A percentile compares a stretch with the other conserved stretches of the same genome.
Evolutionary conservation across 2,888 invertebrate genomes (phyloP).

Genomic region (Podabrus alpinus): DNA sequence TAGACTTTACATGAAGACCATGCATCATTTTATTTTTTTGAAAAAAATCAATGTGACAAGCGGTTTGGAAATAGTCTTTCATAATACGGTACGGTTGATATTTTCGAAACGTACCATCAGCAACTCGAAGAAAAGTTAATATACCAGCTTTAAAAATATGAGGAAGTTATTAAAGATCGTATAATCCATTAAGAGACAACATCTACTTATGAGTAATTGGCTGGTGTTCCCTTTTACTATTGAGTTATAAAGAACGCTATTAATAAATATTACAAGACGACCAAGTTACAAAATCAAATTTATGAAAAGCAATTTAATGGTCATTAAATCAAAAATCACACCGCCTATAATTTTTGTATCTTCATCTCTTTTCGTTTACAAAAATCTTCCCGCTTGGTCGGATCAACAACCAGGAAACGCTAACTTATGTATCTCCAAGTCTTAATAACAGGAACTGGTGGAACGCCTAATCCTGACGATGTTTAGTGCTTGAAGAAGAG

Average conservation of each 20-base stretch:
- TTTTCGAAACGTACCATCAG: background rate
- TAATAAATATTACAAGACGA: background rate
- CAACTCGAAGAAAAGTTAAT: background rate
- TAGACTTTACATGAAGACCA: too few species aligned
- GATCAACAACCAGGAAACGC: background rate
- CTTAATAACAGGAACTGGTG: background rate
- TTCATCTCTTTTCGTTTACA: background rate
- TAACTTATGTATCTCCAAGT: background rate
- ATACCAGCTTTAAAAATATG: background rate
- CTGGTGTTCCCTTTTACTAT: background rate
- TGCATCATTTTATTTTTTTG: too few species aligned
- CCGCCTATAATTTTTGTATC: background rate
- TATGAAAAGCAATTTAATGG: background rate
- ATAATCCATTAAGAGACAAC: background rate
- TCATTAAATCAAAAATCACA: background rate
- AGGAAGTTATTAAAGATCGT: slow-evolving; percentile 3
- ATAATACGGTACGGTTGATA: background rate
- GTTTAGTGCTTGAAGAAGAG: background rate
- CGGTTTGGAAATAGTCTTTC: background rate
- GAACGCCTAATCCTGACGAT: background rate
- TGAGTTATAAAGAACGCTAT: background rate
- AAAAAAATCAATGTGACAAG: too few species aligned
- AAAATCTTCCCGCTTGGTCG: background rate
- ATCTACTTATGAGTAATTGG: slow-evolving; percentile 1
- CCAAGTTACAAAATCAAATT: background rate